A percentile compares a stretch with the other conserved stretches of the same genome.
phyloP scores from a whole-genome alignment of 1,140 invertebrate genomes.

The Luehdorfia chinensis region DNA sequence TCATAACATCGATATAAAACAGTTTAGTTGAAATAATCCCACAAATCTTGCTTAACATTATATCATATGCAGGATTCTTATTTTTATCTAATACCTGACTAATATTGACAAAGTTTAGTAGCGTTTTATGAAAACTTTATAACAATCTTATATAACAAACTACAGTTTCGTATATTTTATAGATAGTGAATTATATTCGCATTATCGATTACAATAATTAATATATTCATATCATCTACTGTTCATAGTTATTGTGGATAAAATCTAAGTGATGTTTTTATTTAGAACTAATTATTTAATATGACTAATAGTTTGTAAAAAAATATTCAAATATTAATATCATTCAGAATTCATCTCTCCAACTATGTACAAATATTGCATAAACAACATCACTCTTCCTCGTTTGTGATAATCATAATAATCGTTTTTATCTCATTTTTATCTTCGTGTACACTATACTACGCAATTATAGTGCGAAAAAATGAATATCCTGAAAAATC shows the following conservation, averaged over 20 bases:
- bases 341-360: conserved; percentile 64
- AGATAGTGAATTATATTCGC: conserved; percentile 12
- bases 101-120: conserved; percentile 9
- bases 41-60: conserved; percentile 13
- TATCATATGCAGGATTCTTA: conserved; percentile 7
- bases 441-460: conserved; percentile 51
- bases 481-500: conserved; percentile 39
- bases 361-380: conserved; percentile 52
- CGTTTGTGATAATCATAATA: conserved; percentile 27
- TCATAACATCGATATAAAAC: conserved; percentile 43
- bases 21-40: conserved; percentile 22
- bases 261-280: conserved; percentile 47
- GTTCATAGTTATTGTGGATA: conserved; percentile 43
- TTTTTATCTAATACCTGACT: conserved; percentile 1
- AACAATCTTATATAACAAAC: conserved; percentile 40
- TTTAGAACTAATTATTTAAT: conserved; percentile 39
- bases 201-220: conserved; percentile 18
- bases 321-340: conserved; percentile 72
- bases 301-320: conserved; percentile 56
- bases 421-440: conserved; percentile 38
- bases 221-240: conserved; percentile 37
- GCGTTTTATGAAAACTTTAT: conserved; percentile 24
- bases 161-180: conserved; percentile 8
- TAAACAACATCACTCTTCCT: conserved; percentile 30
- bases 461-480: conserved; percentile 48